Base-by-base conservation (phyloP, 2,888 invertebrate species). In the Danaus chrysippus region DNA sequence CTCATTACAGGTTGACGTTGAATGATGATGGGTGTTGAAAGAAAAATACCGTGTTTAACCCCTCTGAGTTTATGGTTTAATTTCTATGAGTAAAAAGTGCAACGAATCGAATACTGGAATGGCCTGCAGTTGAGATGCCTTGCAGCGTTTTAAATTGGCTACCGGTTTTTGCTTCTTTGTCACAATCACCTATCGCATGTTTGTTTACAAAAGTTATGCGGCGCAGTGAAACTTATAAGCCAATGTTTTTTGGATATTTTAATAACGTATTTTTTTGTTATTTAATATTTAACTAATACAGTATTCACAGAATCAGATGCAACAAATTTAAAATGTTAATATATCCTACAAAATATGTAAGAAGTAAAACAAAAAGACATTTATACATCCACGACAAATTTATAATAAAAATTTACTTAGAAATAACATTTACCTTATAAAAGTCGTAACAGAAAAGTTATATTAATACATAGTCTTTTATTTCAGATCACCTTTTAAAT, bases 1-100 rank as follows among this genome's bases (percentile, higher is more conserved):
- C 85, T 87, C 86, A 86, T 87, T 86, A 87, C 79, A 76, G 74
- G 69, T 76, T 83, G 87, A 87, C 87, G 76, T 87, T 87, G 87
- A 87, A 80, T 81, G 84, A 87, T 87, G 83, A 81, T 79, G 80
- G 76, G 70, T 70, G 72, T 72, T 71, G 73, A 73, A 75, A 82
- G 84, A 83, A 87, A 85, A 85, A 84, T 82, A 78, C 78, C 70
- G 76, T 79, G 79, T 78, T 83, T 82, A 83, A 84, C 83, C 81
- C 81, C 78, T 74, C 74, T 70, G 76, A 74, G 73, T 77, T 81
- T 82, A 84, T 82, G 79, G 82, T 84, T 84, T 84, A 82, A 84
- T 84, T 82, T 77, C 72, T 77, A 77, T 77, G 77, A 69, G 77
- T 76, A 78, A 82, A 81, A 78, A 82, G 65, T 72, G 67, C 67